phyloP scores from a whole-genome alignment of 2,113 vertebrate genomes.

The Onychostoma macrolepis region DNA sequence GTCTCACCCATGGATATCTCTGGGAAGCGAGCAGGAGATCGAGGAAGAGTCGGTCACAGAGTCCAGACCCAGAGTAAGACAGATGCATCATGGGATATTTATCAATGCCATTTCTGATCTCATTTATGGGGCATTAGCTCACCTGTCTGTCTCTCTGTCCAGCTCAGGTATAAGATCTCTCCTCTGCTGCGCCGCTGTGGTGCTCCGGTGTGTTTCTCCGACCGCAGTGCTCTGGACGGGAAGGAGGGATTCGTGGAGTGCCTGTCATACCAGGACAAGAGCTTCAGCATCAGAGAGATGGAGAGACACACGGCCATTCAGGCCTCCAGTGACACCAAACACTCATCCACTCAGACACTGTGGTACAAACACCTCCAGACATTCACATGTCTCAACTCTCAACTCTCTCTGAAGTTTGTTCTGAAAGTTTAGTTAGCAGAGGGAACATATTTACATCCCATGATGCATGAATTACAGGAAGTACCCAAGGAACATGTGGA shows the following conservation, averaged over 20 bases:
- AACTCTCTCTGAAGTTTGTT: background rate
- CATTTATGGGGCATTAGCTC: background rate
- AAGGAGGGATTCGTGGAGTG: constrained; percentile 79
- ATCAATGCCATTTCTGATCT: background rate
- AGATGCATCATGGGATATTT: constrained; percentile 15
- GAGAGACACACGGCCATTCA: constrained; percentile 79
- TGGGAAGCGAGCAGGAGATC: constrained; percentile 91
- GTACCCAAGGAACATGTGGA: constrained; percentile 79
- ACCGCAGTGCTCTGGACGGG: constrained; percentile 72
- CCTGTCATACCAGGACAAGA: constrained; percentile 80
- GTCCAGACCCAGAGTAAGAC: constrained; percentile 72
- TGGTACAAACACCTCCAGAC: constrained; percentile 73
- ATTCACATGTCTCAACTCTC: background rate
- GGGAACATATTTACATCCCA: background rate
- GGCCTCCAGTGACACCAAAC: constrained; percentile 69
- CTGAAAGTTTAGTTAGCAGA: too few species aligned
- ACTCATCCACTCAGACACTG: constrained; percentile 81
- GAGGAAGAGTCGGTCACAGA: constrained; percentile 83
- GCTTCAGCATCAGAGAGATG: constrained; percentile 80
- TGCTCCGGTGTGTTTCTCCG: constrained; percentile 73
- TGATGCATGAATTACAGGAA: constrained; percentile 72
- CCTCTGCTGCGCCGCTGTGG: constrained; percentile 76
- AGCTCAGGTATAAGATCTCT: constrained; percentile 83
- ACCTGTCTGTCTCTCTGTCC: constrained; percentile 49
- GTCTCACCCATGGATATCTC: constrained; percentile 82